Evolutionary conservation across 2,888 invertebrate genomes (phyloP), one percentile per base, ranked within the genome.

Genomic region (Cremastobaeus sp.): DNA sequence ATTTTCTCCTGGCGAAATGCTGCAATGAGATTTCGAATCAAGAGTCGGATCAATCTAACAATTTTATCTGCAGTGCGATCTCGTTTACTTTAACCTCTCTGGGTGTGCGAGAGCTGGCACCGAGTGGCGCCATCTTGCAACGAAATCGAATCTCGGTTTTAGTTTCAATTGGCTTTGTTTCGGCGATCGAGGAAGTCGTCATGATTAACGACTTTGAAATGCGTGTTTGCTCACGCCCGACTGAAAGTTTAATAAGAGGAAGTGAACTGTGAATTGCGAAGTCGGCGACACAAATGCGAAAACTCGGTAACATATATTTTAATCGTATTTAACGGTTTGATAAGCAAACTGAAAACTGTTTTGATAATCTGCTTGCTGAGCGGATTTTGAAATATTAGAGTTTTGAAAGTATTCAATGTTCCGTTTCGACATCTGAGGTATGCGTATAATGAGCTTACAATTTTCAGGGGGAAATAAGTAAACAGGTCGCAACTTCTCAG

Each of bases 1-100:
- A 78, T 78, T 78, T 76, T 75, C 77, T 76, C 45, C 14, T 54
- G 50, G 65, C 52, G 50, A 54, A 60, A 57, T 54, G 60, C 39
- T 54, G 69, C 54, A 43, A 47, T 17, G 60, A 43, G 39, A 60
- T 43, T 59, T 59, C 45, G 68, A 57, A 41, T 59, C 35, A 39
- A 55, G 57, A 32, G 6, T 35, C 32, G 41, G 54, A 54, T 54
- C 52, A 65, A 65, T 65, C 55, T 54, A 11, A 50, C 37, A 57
- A 50, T 15, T 11, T 45, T 54, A 54, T 65, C 64, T 25, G 5
- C 35, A 1, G 17, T 20, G 30, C 43, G 35, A 54, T 65, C 64
- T 45, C 48, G 45, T 39, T 47, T 30, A 41, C 45, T 59, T 59
- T 45, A 59, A 59, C 57, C 35, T 45, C 47, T 57, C 34, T 43